phyloP scores from a whole-genome alignment of 1,140 invertebrate genomes.

The Bombus breviceps region DNA sequence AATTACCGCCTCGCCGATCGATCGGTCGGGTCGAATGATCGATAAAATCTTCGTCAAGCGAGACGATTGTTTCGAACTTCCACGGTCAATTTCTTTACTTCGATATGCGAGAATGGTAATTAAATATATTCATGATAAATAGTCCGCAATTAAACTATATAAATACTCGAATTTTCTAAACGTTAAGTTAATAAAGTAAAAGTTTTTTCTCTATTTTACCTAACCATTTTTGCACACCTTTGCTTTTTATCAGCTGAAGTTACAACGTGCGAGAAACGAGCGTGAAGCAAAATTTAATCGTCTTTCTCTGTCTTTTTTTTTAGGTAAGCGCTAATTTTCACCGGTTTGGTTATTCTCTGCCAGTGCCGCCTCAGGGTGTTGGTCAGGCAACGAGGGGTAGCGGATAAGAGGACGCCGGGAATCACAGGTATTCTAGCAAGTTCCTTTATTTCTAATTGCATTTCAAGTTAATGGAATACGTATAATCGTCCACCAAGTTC shows the following conservation, averaged over 20 bases:
- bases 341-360: conserved; percentile 45
- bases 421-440: conserved; percentile 62
- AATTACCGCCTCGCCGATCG: background rate
- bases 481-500: conserved; percentile 54
- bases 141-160: background rate
- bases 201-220: background rate
- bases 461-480: conserved; percentile 74
- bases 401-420: conserved; percentile 35
- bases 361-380: conserved; percentile 18
- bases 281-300: conserved; percentile 57
- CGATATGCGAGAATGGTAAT: background rate
- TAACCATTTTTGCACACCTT: background rate
- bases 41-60: background rate
- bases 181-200: background rate
- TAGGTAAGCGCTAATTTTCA: conserved; percentile 70
- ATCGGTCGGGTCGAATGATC: background rate
- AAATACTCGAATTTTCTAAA: background rate
- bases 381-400: conserved; percentile 13
- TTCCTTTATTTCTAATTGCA: conserved; percentile 74
- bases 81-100: background rate
- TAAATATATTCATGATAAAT: background rate
- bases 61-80: background rate
- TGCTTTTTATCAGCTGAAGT: background rate
- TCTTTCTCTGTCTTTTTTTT: conserved; percentile 51
- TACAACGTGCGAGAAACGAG: conserved; percentile 30